phyloP scores from a whole-genome alignment of 2,113 vertebrate genomes.

The Desmodus rotundus region DNA sequence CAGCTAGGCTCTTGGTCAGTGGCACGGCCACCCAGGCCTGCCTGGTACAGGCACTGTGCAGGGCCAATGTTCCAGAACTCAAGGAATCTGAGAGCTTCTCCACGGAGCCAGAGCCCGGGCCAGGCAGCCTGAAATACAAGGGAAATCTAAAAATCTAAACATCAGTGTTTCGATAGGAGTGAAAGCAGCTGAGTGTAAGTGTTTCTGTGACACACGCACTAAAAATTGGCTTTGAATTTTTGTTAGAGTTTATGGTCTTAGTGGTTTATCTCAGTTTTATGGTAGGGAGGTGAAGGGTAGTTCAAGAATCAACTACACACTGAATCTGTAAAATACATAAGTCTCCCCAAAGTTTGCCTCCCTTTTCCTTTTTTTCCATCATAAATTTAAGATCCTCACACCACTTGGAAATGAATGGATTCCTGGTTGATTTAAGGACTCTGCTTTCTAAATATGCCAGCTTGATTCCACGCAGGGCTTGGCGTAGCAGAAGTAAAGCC shows the following conservation, averaged over 20 bases:
- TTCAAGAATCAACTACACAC: neutral
- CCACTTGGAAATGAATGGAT: neutral
- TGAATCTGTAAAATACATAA: neutral
- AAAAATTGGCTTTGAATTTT: neutral
- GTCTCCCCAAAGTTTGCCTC: neutral
- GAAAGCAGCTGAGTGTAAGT: neutral
- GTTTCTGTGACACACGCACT: neutral
- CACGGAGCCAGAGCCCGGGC: no score
- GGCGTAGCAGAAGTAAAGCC: neutral
- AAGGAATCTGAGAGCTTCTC: neutral
- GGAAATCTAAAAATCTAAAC: neutral
- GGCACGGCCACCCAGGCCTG: fast-evolving
- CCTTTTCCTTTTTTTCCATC: neutral
- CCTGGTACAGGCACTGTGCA: neutral
- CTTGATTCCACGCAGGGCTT: neutral
- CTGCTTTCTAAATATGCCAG: neutral
- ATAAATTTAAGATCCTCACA: neutral
- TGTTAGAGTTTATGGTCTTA: neutral
- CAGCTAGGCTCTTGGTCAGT: no score
- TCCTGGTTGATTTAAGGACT: constrained; percentile 26
- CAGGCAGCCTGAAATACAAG: neutral
- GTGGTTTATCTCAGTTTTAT: neutral
- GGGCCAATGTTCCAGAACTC: neutral
- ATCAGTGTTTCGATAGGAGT: neutral
- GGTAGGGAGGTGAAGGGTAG: neutral